Evolutionary conservation across 1,140 invertebrate species (phyloP).

Genomic region (Alviniconcha marisindica): DNA sequence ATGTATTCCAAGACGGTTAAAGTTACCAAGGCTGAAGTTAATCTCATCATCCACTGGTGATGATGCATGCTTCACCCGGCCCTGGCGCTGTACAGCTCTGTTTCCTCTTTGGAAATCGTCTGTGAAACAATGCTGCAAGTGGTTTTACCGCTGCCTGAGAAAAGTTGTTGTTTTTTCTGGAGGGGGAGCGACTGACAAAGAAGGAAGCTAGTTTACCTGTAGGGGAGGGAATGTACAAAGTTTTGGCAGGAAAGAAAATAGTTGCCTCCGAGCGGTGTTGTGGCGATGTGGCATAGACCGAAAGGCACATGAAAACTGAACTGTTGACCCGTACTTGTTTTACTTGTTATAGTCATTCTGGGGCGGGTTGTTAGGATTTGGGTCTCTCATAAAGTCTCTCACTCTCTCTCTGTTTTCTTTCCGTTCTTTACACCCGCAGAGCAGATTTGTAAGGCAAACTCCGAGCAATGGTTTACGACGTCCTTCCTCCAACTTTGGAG

Average conservation of each 20-base stretch:
- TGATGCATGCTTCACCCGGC: not conserved
- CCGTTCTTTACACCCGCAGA: too few relatives aligned
- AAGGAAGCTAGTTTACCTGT: not conserved
- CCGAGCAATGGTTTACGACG: too few relatives aligned
- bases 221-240: not conserved
- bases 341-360: too few relatives aligned
- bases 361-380: too few relatives aligned
- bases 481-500: too few relatives aligned
- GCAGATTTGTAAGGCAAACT: too few relatives aligned
- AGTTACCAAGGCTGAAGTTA: too few relatives aligned
- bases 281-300: not conserved
- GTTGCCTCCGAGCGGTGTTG: not conserved
- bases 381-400: too few relatives aligned
- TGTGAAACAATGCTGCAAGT: slow-evolving; percentile 1
- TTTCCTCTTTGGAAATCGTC: not conserved
- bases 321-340: too few relatives aligned
- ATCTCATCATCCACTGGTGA: not conserved
- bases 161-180: not conserved
- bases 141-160: not conserved
- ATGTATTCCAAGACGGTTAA: too few relatives aligned
- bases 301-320: not conserved
- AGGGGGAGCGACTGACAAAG: not conserved
- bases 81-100: not conserved
- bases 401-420: too few relatives aligned
- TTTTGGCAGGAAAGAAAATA: not conserved